phyloP scores from a whole-genome alignment of 2,888 invertebrate genomes.

The Nephrotoma flavescens region DNA sequence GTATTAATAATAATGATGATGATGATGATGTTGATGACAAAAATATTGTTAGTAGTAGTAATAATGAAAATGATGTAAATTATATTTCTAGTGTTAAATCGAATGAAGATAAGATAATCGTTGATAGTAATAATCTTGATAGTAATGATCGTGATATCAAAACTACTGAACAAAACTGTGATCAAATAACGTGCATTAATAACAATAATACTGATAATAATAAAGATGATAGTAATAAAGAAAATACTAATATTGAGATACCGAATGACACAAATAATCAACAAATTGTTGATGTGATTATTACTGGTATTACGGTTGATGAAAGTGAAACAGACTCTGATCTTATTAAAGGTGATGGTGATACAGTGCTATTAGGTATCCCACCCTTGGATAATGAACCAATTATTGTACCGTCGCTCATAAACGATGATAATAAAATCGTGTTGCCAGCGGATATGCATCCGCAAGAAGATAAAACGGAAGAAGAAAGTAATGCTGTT shows the following conservation, averaged over 20 bases:
- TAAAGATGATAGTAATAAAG: neutral
- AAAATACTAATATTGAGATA: neutral
- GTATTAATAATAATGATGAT: neutral
- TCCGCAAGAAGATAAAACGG: neutral
- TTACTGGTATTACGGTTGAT: neutral
- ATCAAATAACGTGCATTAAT: conserved; percentile 3
- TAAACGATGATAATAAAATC: neutral
- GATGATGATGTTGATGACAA: neutral
- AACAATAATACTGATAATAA: neutral
- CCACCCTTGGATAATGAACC: neutral
- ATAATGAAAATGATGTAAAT: neutral
- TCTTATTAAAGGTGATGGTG: neutral
- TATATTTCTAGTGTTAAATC: conserved; percentile 1
- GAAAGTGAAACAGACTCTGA: neutral
- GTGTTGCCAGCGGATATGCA: neutral
- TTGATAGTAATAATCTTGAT: conserved; percentile 3
- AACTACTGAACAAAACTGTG: neutral
- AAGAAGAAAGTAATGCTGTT: neutral
- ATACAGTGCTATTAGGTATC: neutral
- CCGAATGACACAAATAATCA: neutral
- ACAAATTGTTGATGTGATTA: neutral
- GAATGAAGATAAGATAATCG: conserved; percentile 6
- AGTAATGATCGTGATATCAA: neutral
- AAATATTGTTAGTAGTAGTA: neutral
- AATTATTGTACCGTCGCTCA: neutral